phyloP scores from a whole-genome alignment of 2,113 vertebrate species.

The Chiloscyllium plagiosum region DNA sequence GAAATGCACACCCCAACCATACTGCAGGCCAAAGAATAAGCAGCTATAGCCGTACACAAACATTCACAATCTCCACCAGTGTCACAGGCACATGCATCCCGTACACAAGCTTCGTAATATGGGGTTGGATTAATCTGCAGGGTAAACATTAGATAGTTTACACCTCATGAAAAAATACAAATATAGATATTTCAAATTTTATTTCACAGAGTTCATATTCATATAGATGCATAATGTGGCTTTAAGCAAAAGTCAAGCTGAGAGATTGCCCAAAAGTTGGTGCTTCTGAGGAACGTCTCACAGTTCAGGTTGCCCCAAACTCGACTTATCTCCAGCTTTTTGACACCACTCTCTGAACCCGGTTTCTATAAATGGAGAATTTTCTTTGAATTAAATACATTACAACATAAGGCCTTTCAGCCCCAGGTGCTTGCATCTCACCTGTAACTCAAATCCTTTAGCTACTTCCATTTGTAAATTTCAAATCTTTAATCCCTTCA shows the following conservation, averaged over 20 bases:
- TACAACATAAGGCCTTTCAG: background rate
- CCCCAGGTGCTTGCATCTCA: background rate
- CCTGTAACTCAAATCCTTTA: background rate
- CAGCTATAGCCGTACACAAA: slow-evolving; percentile 60
- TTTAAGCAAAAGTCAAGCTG: background rate
- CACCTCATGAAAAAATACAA: background rate
- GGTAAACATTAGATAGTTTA: background rate
- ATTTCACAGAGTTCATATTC: background rate
- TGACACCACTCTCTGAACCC: background rate
- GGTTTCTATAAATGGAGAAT: background rate
- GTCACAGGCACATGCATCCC: slow-evolving; percentile 57
- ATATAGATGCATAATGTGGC: background rate
- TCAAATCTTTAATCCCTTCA: background rate
- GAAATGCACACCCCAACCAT: slow-evolving; percentile 53
- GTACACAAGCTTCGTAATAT: slow-evolving; percentile 60
- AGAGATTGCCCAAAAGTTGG: background rate
- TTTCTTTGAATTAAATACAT: background rate
- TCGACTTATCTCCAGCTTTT: background rate
- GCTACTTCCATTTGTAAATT: background rate
- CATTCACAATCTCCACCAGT: slow-evolving; percentile 58
- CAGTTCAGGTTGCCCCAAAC: background rate
- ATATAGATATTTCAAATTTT: background rate
- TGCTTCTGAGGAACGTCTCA: background rate
- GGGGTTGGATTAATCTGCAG: slow-evolving; percentile 54
- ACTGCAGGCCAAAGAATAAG: slow-evolving; percentile 57